Evolutionary conservation across 2,888 invertebrate genomes (phyloP).

Genomic region (Stictocephala bisonia): DNA sequence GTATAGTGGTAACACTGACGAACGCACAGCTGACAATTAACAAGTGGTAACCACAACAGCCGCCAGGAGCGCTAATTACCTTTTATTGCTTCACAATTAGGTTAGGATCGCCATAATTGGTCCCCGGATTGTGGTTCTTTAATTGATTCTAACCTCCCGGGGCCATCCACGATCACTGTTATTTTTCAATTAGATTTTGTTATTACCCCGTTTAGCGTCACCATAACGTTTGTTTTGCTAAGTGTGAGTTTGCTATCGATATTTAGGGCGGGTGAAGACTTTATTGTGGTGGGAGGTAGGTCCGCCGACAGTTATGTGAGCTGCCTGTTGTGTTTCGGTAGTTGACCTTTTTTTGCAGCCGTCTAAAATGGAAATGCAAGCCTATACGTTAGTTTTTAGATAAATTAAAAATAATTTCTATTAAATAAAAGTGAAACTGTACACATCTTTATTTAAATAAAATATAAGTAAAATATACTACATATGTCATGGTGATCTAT

Average conservation of each 20-base stretch:
- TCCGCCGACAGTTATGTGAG: slow-evolving; percentile 12
- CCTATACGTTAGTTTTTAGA: no score
- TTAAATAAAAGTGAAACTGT: no score
- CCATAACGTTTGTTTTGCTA: slow-evolving; percentile 22
- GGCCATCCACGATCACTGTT: slow-evolving; percentile 26
- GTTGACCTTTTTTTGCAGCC: no score
- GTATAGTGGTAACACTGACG: no score
- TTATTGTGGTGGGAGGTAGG: slow-evolving; percentile 7
- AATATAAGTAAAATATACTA: no score
- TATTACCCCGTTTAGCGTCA: slow-evolving; percentile 27
- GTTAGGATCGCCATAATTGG: slow-evolving; percentile 12
- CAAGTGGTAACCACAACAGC: no score
- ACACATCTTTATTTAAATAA: no score
- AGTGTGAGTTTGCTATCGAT: slow-evolving; percentile 22
- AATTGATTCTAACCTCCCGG: slow-evolving; percentile 9
- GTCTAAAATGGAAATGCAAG: no score
- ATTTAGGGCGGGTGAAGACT: slow-evolving; percentile 4
- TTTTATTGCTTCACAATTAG: slow-evolving; percentile 33
- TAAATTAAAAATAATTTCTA: no score
- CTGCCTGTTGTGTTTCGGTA: slow-evolving; percentile 3
- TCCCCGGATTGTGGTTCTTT: slow-evolving; percentile 24
- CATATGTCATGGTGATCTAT: no score
- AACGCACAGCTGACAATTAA: no score
- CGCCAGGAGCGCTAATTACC: slow-evolving; percentile 29
- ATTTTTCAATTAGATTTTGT: slow-evolving; percentile 42